A percentile compares a stretch with the other conserved stretches of the same genome.
phyloP scores from a whole-genome alignment of 1,140 invertebrate genomes.

The Capitella teleta region DNA sequence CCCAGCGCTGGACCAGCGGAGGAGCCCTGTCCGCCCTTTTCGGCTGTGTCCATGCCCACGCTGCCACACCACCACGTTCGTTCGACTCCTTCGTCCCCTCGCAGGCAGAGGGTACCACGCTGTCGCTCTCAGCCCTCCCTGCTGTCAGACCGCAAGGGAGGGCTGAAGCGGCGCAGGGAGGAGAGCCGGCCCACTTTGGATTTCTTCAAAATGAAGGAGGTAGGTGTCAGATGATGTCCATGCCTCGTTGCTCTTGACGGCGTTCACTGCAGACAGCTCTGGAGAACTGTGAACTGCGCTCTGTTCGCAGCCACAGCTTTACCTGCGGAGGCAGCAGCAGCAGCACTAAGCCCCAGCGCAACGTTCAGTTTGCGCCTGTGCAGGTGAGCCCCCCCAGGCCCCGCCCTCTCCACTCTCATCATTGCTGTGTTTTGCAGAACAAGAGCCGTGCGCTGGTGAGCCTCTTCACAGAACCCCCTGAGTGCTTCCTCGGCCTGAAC shows the following conservation, averaged over 20 bases:
- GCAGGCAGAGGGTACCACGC: neutral
- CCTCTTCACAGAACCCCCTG: neutral
- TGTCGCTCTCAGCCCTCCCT: neutral
- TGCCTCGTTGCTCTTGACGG: neutral
- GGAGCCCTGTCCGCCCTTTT: slow-evolving; percentile 2
- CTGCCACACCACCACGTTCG: neutral
- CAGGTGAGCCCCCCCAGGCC: no score
- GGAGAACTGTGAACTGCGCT: neutral
- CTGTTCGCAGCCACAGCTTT: neutral
- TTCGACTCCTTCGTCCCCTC: neutral
- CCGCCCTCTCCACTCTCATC: no score
- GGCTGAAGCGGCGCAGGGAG: slow-evolving; percentile 1
- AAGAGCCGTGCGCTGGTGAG: no score
- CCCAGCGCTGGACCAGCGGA: neutral
- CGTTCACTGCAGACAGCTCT: neutral
- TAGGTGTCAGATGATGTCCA: neutral
- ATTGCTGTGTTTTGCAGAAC: no score
- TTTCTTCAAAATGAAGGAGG: slow-evolving; percentile 7
- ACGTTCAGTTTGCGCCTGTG: no score
- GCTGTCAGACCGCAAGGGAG: neutral
- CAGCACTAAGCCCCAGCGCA: no score
- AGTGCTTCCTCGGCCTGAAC: slow-evolving; percentile 1
- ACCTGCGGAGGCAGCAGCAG: neutral
- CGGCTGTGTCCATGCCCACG: neutral
- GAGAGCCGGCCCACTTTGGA: neutral